phyloP scores from a whole-genome alignment of 2,888 invertebrate species.

The Lordiphosa andalusiaca region DNA sequence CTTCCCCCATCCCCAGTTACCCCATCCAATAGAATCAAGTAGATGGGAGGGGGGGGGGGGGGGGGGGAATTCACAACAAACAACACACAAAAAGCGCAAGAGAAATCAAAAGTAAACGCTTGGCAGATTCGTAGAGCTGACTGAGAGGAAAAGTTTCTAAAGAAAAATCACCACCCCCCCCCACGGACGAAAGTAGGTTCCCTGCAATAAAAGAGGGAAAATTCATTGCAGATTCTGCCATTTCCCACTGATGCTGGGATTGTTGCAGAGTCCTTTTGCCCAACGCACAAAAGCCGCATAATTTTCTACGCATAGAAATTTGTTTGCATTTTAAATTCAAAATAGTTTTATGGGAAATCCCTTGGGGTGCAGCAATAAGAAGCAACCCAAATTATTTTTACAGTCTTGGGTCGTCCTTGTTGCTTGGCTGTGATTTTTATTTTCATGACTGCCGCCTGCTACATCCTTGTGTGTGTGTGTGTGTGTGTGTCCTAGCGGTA shows the following conservation, averaged over 20 bases:
- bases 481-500: conserved; percentile 15
- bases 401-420: conserved; percentile 35
- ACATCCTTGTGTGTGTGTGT: conserved; percentile 9
- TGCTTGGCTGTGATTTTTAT: conserved; percentile 53
- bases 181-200: neutral
- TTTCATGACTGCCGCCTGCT: conserved; percentile 41
- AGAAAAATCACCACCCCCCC: neutral
- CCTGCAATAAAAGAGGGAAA: conserved; percentile 2
- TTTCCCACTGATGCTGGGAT: conserved; percentile 1
- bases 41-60: too few relatives aligned
- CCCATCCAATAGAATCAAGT: neutral
- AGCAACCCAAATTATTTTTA: conserved; percentile 45
- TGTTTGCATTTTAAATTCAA: conserved; percentile 47
- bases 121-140: conserved; percentile 12
- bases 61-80: neutral
- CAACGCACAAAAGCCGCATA: conserved; percentile 40
- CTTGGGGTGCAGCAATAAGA: conserved; percentile 49
- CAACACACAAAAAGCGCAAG: neutral
- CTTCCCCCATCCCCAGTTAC: neutral
- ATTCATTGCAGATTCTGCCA: neutral
- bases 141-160: conserved; percentile 4
- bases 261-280: conserved; percentile 3
- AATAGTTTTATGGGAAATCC: conserved; percentile 45
- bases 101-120: conserved; percentile 19
- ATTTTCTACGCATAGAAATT: conserved; percentile 57